These are phyloP conservation scores for Isichthys henryi DNA, from an alignment of 2,113 vertebrate species.

Conservation along the genomic window DNA sequence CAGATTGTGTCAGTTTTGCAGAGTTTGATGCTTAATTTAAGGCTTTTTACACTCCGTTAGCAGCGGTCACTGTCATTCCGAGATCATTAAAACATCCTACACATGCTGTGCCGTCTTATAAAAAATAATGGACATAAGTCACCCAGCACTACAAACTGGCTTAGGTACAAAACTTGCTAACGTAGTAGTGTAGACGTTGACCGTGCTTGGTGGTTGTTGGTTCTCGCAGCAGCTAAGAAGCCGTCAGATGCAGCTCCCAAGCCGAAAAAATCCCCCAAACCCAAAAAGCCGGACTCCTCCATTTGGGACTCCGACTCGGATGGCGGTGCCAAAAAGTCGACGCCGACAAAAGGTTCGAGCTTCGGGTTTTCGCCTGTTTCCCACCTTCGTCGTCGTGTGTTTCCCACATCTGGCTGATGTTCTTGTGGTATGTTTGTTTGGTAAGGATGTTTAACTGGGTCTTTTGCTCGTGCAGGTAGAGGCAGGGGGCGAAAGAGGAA, in stretches of 20 bases:
- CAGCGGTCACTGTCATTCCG: not conserved
- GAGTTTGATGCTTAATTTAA: not conserved
- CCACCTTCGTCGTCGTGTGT: not conserved
- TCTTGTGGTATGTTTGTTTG: not conserved
- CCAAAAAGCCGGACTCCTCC: conserved; percentile 81
- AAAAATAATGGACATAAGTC: not conserved
- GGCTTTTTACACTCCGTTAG: not conserved
- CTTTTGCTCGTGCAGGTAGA: conserved; percentile 65
- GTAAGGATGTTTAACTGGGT: not conserved
- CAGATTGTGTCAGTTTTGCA: not conserved
- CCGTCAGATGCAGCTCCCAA: conserved; percentile 64
- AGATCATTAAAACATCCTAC: not conserved
- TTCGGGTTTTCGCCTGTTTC: not conserved
- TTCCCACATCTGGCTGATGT: not conserved
- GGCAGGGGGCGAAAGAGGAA: conserved; percentile 90
- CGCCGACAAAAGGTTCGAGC: conserved; percentile 69
- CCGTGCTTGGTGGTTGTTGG: not conserved
- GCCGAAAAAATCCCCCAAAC: conserved; percentile 77
- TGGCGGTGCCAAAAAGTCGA: conserved; percentile 75
- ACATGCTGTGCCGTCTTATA: not conserved
- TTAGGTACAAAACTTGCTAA: not conserved
- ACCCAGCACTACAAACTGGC: not conserved
- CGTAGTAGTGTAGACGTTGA: no score
- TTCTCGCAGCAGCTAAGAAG: conserved; percentile 64
- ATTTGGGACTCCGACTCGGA: conserved; percentile 93